Evolutionary conservation across 2,113 vertebrate genomes (phyloP).

Genomic region (Equus quagga): DNA sequence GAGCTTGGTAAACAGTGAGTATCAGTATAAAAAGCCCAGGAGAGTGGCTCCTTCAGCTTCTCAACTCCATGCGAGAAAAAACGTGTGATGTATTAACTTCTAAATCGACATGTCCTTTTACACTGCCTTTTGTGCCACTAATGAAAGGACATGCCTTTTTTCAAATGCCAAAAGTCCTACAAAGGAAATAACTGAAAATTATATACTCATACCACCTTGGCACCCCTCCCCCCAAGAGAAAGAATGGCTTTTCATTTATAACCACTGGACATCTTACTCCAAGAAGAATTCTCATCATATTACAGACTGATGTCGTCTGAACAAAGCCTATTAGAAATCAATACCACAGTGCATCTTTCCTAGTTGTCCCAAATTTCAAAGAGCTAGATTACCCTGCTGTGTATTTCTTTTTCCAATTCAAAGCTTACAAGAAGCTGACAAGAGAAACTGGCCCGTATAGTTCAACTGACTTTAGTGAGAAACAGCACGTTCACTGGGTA

Average conservation of each 20-base stretch:
- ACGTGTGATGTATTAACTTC: conserved; percentile 44
- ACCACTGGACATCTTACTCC: conserved; percentile 71
- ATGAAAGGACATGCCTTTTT: conserved; percentile 72
- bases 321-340: conserved; percentile 74
- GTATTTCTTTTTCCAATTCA: conserved; percentile 78
- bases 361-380: conserved; percentile 75
- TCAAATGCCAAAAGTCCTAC: conserved; percentile 61
- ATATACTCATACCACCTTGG: conserved; percentile 5
- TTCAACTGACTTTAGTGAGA: conserved; percentile 73
- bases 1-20: background rate
- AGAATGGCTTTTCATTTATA: conserved; percentile 70
- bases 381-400: conserved; percentile 71
- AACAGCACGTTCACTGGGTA: conserved; percentile 63
- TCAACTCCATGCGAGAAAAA: background rate
- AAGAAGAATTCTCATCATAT: conserved; percentile 57
- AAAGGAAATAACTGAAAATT: conserved; percentile 75
- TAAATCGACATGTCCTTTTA: background rate
- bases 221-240: conserved; percentile 18
- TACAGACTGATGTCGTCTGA: conserved; percentile 45
- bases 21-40: background rate
- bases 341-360: conserved; percentile 68
- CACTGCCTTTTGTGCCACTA: conserved; percentile 61
- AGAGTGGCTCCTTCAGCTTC: background rate
- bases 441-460: conserved; percentile 71
- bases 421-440: conserved; percentile 71